Evolutionary conservation across 1,140 invertebrate species (phyloP), one percentile per base, ranked within the genome.

Genomic region (Eupristina koningsbergeri): DNA sequence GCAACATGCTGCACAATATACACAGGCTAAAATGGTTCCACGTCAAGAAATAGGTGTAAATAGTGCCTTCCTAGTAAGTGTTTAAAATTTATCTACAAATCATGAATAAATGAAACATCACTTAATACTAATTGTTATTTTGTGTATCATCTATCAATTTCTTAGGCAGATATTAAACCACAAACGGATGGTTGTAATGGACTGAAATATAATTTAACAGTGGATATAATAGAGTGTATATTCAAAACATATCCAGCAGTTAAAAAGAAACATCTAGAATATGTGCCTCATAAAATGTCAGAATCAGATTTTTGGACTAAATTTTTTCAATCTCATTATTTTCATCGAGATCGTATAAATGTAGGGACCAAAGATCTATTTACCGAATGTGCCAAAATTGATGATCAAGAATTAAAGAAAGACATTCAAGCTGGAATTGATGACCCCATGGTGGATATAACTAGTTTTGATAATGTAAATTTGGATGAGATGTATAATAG

Each of bases 311-410:
- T 99, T 93, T 99, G 99, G 99, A 98, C 97, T 19, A 97, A 98
- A 88, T 99, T 99, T 93, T 99, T 99, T 93, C 98, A 99, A 90
- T 99, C 98, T 31, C 98, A 99, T 94, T 99, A 99, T 93, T 99
- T 99, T 94, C 98, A 99, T 93, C 95, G 98, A 85, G 99, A 99
- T 93, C 95, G 98, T 77, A 96, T 98, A 45, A 95, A 96, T 86
- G 94, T 96, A 53, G 96, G 96, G 85, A 97, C 95, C 91, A 98
- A 97, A 92, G 97, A 99, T 93, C 93, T 99, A 64, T 99, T 99
- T 91, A 96, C 97, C 39, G 98, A 99, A 92, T 99, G 98, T 94
- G 98, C 98, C 86, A 98, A 98, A 94, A 95, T 96, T 87, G 98
- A 99, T 92, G 98, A 99, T 90, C 96, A 97, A 92, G 95, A 97